Percentiles rank a stretch among this genome's conserved stretches.
These are phyloP conservation scores for Thereva nobilitata DNA, from an alignment of 2,888 invertebrate species.

Conservation along the genomic window DNA sequence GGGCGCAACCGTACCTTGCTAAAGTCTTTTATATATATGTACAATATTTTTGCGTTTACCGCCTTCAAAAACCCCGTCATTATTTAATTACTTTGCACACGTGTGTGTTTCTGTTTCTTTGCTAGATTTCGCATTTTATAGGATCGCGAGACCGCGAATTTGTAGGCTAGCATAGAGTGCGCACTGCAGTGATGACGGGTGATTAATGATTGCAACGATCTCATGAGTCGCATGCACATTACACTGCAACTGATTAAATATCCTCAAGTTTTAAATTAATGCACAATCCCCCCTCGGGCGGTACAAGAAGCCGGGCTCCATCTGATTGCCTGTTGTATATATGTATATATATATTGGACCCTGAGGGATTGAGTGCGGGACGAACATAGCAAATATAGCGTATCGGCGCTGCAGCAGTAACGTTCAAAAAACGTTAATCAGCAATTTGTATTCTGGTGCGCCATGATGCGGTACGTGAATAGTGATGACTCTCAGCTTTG, in stretches of 20 bases:
- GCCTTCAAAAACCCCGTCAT: slow-evolving; percentile 11
- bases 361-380: no score
- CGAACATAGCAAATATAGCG: no score
- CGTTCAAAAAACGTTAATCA: slow-evolving; percentile 10
- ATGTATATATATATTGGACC: no score
- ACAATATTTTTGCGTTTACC: not conserved
- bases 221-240: slow-evolving; percentile 28
- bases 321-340: slow-evolving; percentile 1
- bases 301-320: slow-evolving; percentile 17
- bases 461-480: slow-evolving; percentile 4
- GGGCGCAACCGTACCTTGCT: not conserved
- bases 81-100: slow-evolving; percentile 34
- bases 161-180: slow-evolving; percentile 10
- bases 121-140: not conserved
- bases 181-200: slow-evolving; percentile 27
- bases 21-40: not conserved
- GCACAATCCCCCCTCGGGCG: slow-evolving; percentile 13
- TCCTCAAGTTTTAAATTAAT: slow-evolving; percentile 11
- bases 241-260: slow-evolving; percentile 31
- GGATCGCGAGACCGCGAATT: not conserved
- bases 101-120: slow-evolving; percentile 6
- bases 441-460: slow-evolving; percentile 23
- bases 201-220: slow-evolving; percentile 33
- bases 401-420: not conserved
- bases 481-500: not conserved